phyloP scores from a whole-genome alignment of 2,113 vertebrate species.

The Vimba vimba region DNA sequence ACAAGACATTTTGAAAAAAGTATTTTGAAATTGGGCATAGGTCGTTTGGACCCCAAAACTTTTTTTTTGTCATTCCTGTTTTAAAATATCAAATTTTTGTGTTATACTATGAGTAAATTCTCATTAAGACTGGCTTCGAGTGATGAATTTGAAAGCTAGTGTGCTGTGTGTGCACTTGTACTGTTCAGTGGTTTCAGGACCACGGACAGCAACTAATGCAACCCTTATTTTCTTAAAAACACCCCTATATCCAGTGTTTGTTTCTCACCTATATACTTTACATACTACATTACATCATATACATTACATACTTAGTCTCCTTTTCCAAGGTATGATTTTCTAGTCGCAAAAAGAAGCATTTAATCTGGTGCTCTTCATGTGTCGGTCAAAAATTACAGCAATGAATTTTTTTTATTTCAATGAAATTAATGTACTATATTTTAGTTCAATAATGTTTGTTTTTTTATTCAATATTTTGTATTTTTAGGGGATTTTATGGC shows the following conservation, averaged over 20 bases:
- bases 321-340: background rate
- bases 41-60: background rate
- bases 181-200: slow-evolving; percentile 20
- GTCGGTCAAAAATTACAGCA: too few species aligned
- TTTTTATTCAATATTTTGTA: too few species aligned
- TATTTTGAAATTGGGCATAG: too few species aligned
- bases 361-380: too few species aligned
- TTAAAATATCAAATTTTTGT: background rate
- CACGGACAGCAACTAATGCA: background rate
- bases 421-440: too few species aligned
- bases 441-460: too few species aligned
- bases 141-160: background rate
- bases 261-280: background rate
- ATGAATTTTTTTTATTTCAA: too few species aligned
- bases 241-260: background rate
- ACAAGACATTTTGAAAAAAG: background rate
- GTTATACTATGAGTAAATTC: background rate
- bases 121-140: background rate
- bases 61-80: background rate
- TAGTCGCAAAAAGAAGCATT: too few species aligned
- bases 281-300: background rate
- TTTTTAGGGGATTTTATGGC: too few species aligned
- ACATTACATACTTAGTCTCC: too few species aligned
- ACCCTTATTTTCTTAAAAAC: background rate
- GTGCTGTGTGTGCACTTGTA: background rate